A percentile compares a stretch with the other conserved stretches of the same genome.
phyloP scores from a whole-genome alignment of 2,888 invertebrate genomes.

The Omphaloscelis lunosa region DNA sequence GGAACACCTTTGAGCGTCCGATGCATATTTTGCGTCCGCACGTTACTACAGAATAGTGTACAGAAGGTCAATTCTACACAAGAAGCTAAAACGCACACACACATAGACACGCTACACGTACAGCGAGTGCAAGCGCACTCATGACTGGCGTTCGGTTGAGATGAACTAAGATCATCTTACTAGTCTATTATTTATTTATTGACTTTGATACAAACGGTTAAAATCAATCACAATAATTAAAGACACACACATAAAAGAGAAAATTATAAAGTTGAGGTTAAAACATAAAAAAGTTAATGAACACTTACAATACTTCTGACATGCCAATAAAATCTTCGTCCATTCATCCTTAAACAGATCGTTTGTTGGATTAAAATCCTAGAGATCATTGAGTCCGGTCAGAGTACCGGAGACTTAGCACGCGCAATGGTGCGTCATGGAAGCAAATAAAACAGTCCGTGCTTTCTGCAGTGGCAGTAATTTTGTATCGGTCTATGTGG shows the following conservation, averaged over 20 bases:
- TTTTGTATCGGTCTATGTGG: background rate
- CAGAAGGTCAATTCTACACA: background rate
- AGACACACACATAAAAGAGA: background rate
- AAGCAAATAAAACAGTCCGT: background rate
- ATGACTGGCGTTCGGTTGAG: background rate
- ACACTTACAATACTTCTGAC: background rate
- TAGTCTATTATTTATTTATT: background rate
- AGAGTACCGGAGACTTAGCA: background rate
- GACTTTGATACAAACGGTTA: too few species aligned
- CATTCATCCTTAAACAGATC: background rate
- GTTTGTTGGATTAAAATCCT: background rate
- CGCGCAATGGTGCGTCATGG: too few species aligned
- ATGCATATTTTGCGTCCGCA: slow-evolving; percentile 3
- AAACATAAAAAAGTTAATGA: background rate
- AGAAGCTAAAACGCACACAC: background rate
- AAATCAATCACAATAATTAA: background rate
- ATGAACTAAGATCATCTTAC: background rate
- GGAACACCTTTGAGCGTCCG: slow-evolving; percentile 7
- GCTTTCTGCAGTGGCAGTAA: too few species aligned
- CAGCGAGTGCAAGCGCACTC: background rate
- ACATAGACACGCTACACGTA: background rate
- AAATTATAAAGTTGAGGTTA: background rate
- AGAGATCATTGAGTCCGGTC: background rate
- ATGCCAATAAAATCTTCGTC: background rate
- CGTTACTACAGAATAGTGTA: too few species aligned